phyloP scores from a whole-genome alignment of 2,888 invertebrate species.

The Drosophila seclusa region DNA sequence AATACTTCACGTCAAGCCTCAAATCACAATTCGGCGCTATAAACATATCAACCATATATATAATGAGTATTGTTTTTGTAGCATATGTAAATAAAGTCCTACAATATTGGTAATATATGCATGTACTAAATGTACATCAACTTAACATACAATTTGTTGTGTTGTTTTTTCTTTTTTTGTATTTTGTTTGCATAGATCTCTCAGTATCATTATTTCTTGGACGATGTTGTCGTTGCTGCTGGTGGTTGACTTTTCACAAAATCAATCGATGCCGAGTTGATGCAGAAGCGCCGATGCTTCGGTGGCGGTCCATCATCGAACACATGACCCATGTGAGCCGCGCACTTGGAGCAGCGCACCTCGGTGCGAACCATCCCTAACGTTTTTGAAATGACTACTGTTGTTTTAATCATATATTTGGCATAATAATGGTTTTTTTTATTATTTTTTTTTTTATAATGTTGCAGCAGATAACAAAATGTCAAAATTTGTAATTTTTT shows the following conservation, averaged over 20 bases:
- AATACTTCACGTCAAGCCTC: constrained; percentile 37
- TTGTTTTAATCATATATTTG: constrained; percentile 73
- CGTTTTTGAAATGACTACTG: constrained; percentile 87
- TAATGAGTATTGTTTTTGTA: constrained; percentile 33
- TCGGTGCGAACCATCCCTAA: constrained; percentile 97
- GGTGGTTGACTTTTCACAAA: constrained; percentile 77
- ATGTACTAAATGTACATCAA: constrained; percentile 29
- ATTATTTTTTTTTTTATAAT: constrained; percentile 25
- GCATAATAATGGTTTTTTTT: constrained; percentile 30
- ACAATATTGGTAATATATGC: constrained; percentile 54
- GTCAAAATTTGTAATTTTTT: constrained; percentile 26
- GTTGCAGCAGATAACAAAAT: constrained; percentile 22
- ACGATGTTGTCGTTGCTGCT: constrained; percentile 64
- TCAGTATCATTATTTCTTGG: constrained; percentile 72
- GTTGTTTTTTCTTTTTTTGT: constrained; percentile 5
- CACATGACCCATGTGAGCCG: constrained; percentile 98
- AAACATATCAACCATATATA: constrained; percentile 35
- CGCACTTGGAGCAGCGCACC: constrained; percentile 97
- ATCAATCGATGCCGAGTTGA: constrained; percentile 92
- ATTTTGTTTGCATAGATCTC: constrained; percentile 8
- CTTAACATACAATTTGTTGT: constrained; percentile 42
- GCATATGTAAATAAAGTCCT: constrained; percentile 64
- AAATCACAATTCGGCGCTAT: constrained; percentile 31
- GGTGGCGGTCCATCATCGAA: constrained; percentile 98
- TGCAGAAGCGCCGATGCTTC: constrained; percentile 96